phyloP scores from a whole-genome alignment of 2,113 vertebrate genomes.

The Labrus mixtus region DNA sequence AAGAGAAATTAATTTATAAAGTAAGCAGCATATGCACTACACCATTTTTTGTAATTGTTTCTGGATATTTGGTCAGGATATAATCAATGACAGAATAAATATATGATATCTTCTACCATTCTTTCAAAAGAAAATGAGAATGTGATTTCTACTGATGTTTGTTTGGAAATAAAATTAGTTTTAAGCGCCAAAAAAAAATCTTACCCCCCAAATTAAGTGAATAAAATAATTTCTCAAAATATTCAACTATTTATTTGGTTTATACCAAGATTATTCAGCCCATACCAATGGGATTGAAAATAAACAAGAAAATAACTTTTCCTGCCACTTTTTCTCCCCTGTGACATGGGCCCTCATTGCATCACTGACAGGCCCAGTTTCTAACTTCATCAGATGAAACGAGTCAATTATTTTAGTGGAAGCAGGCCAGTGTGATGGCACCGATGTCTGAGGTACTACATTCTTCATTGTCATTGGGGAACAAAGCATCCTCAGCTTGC shows the following conservation, averaged over 20 bases:
- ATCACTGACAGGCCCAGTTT: slow-evolving; percentile 30
- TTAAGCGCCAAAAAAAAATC: not conserved
- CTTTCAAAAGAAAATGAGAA: too few species aligned
- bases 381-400: slow-evolving; percentile 51
- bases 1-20: not conserved
- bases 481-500: slow-evolving; percentile 25
- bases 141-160: too few species aligned
- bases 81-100: too few species aligned
- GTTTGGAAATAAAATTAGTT: not conserved
- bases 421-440: slow-evolving; percentile 35
- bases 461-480: slow-evolving; percentile 47
- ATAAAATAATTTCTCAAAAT: not conserved
- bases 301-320: not conserved
- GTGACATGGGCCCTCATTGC: slow-evolving; percentile 18
- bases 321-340: not conserved
- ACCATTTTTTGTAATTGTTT: not conserved
- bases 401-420: slow-evolving; percentile 59
- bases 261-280: not conserved
- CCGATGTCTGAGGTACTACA: slow-evolving; percentile 4
- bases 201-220: not conserved
- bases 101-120: too few species aligned
- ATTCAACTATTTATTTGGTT: not conserved
- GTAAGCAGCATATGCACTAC: not conserved
- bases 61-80: not conserved
- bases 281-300: not conserved